These are phyloP conservation scores for Ischnura elegans DNA, from an alignment of 2,888 invertebrate genomes.

Conservation along the genomic window DNA sequence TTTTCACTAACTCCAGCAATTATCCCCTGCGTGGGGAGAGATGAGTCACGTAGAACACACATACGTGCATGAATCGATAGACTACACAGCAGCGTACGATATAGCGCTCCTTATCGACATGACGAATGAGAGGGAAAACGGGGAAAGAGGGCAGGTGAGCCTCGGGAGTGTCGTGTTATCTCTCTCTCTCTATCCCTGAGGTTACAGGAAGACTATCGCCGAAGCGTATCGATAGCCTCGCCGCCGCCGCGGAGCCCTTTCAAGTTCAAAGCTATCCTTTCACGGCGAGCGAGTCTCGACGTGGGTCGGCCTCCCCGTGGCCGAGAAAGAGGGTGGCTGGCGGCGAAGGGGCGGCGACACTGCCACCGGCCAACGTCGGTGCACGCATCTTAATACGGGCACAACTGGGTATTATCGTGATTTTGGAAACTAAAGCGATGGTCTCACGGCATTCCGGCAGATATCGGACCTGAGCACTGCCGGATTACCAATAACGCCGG, in stretches of 20 bases:
- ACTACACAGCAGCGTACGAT: not conserved
- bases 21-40: no score
- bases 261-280: constrained; percentile 19
- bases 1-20: no score
- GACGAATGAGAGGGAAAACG: not conserved
- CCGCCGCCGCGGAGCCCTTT: not conserved
- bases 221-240: not conserved
- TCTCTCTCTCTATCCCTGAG: not conserved
- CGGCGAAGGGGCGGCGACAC: not conserved
- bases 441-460: no score
- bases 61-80: not conserved
- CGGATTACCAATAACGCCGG: no score
- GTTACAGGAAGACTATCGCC: not conserved
- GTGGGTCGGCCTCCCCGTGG: not conserved
- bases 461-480: no score
- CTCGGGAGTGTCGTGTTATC: not conserved
- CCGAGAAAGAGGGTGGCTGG: not conserved
- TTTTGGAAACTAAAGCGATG: no score
- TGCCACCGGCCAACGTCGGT: no score
- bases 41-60: not conserved
- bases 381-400: no score
- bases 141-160: not conserved
- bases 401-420: no score
- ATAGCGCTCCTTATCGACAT: not conserved
- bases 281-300: not conserved